Conservation (phyloP, 2,888 invertebrate species). For the Spialia ferax region DNA sequence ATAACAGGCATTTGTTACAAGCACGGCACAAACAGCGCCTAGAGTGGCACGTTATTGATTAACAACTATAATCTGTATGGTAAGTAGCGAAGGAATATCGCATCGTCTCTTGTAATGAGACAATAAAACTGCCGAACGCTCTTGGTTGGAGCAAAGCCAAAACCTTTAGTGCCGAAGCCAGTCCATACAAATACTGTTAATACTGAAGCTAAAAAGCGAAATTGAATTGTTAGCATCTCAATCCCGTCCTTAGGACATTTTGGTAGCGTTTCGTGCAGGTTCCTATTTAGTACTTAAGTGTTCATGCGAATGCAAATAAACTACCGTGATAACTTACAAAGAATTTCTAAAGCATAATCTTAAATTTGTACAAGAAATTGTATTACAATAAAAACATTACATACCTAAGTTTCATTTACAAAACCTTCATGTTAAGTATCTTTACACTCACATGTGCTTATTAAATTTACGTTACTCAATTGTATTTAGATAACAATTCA, state of each 20-base stretch:
- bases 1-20: constrained; percentile 34
- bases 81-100: constrained; percentile 64
- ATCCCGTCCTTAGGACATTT: constrained; percentile 76
- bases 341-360: constrained; percentile 35
- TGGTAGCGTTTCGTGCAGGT: constrained; percentile 74
- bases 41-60: constrained; percentile 48
- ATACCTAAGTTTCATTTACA: constrained; percentile 40
- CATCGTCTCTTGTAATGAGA: constrained; percentile 69
- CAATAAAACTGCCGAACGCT: constrained; percentile 72
- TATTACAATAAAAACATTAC: constrained; percentile 38
- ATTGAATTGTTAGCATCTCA: constrained; percentile 81
- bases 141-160: constrained; percentile 77
- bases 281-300: constrained; percentile 49
- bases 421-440: constrained; percentile 39
- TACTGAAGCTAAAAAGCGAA: constrained; percentile 83
- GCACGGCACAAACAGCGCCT: constrained; percentile 38
- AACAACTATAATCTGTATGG: constrained; percentile 65
- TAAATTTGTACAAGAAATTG: constrained; percentile 28
- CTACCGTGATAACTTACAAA: constrained; percentile 67
- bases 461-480: constrained; percentile 13
- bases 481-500: constrained; percentile 55
- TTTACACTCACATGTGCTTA: constrained; percentile 33
- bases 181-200: constrained; percentile 71
- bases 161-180: constrained; percentile 74
- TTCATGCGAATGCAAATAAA: constrained; percentile 68